These are phyloP conservation scores for Anhinga rufa DNA, from an alignment of 2,113 vertebrate species.

Conservation along the genomic window DNA sequence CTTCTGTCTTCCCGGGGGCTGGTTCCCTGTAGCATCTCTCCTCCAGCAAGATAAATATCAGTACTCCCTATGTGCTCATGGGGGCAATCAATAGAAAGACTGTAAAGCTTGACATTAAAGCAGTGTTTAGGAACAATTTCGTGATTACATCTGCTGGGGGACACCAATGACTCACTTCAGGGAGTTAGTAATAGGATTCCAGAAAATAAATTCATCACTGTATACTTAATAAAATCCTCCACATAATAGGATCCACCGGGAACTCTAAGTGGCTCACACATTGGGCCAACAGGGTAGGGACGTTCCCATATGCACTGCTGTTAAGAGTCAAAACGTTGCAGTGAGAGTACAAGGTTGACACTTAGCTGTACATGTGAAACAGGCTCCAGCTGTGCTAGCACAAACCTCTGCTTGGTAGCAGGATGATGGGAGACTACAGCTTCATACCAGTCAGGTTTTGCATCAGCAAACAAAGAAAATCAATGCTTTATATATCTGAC, in stretches of 20 bases:
- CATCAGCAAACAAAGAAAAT: slow-evolving; percentile 36
- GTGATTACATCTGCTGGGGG: slow-evolving; percentile 44
- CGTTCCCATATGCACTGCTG: not conserved
- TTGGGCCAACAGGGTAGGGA: not conserved
- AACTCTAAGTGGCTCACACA: not conserved
- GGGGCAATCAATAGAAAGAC: not conserved
- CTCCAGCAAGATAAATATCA: not conserved
- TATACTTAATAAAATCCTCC: slow-evolving; percentile 54
- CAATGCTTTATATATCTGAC: slow-evolving; percentile 33
- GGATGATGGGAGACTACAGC: not conserved
- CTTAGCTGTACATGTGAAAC: not conserved
- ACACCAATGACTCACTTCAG: slow-evolving; percentile 3
- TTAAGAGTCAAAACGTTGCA: not conserved
- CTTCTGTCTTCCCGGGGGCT: not conserved
- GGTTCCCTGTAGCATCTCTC: not conserved
- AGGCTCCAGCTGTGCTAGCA: not conserved
- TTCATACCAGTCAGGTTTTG: not conserved
- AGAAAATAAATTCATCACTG: slow-evolving; percentile 37
- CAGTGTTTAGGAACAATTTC: slow-evolving; percentile 3
- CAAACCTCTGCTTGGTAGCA: not conserved
- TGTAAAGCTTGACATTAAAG: not conserved
- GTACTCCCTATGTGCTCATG: not conserved
- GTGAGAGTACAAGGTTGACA: not conserved
- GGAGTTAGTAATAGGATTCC: not conserved
- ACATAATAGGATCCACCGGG: not conserved